Evolutionary conservation across 2,888 invertebrate genomes (phyloP).

Genomic region (Leptopilina drosophilae): DNA sequence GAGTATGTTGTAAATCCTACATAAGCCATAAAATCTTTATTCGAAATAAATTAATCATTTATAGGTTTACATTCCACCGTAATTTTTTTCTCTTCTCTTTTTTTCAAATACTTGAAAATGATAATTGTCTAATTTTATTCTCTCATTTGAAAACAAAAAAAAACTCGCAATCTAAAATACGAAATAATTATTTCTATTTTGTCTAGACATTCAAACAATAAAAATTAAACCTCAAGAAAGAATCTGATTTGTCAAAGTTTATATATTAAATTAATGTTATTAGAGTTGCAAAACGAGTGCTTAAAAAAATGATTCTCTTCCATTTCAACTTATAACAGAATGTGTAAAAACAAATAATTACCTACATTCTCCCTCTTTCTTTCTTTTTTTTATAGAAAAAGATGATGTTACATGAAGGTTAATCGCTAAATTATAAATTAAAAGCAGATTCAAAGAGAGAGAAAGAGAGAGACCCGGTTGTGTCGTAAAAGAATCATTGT

Average conservation of each 20-base stretch:
- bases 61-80: slow-evolving; percentile 5
- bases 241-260: too few species aligned
- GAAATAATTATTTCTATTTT: not conserved
- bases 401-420: slow-evolving; percentile 38
- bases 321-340: slow-evolving; percentile 3
- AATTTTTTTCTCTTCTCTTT: not conserved
- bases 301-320: not conserved
- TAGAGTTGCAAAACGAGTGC: not conserved
- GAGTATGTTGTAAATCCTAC: slow-evolving; percentile 20
- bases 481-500: slow-evolving; percentile 32
- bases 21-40: slow-evolving; percentile 21
- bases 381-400: not conserved
- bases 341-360: slow-evolving; percentile 34
- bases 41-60: slow-evolving; percentile 34
- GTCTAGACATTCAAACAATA: too few species aligned
- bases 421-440: slow-evolving; percentile 35
- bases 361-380: not conserved
- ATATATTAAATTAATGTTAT: too few species aligned
- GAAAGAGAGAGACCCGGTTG: slow-evolving; percentile 23
- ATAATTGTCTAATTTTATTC: slow-evolving; percentile 8
- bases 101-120: not conserved
- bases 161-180: not conserved
- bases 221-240: too few species aligned
- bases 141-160: not conserved
- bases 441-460: slow-evolving; percentile 20